Conservation (phyloP, 2,888 invertebrate genomes). For the Molorchus minor region DNA sequence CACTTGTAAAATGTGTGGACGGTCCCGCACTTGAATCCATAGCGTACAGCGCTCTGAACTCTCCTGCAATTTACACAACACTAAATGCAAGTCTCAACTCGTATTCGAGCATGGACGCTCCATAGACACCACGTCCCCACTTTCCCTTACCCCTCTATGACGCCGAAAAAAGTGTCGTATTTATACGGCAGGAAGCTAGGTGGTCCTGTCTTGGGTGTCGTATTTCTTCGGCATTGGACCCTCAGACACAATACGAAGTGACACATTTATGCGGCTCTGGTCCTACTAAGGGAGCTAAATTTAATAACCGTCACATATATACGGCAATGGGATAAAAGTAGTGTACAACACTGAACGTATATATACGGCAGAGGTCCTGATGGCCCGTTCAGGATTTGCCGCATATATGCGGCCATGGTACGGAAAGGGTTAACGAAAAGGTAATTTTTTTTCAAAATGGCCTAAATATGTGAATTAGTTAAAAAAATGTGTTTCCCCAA, state of each 20-base stretch:
- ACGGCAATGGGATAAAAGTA: background rate
- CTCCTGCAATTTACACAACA: too few relatives aligned
- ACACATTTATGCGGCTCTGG: slow-evolving; percentile 10
- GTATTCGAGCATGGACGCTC: background rate
- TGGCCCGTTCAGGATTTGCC: background rate
- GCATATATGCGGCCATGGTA: slow-evolving; percentile 5
- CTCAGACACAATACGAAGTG: slow-evolving; percentile 5
- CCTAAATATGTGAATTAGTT: too few relatives aligned
- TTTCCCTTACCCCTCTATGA: background rate
- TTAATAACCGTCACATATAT: slow-evolving; percentile 11
- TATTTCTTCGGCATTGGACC: slow-evolving; percentile 10
- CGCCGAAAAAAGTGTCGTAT: slow-evolving; percentile 3
- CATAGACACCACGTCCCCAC: too few relatives aligned
- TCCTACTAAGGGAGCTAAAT: slow-evolving; percentile 5
- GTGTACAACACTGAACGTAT: slow-evolving; percentile 3
- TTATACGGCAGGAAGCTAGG: slow-evolving; percentile 9
- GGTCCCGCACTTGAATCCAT: too few relatives aligned
- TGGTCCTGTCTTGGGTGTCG: slow-evolving; percentile 7
- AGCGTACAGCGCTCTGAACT: too few relatives aligned
- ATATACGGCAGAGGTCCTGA: slow-evolving; percentile 8
- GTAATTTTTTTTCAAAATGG: too few relatives aligned
- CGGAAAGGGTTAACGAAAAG: background rate
- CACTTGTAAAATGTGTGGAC: too few relatives aligned
- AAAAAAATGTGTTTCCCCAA: too few relatives aligned
- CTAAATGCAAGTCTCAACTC: slow-evolving; percentile 8